Base-by-base conservation (phyloP, 2,113 vertebrate genomes). In the Bujurquina vittata region DNA sequence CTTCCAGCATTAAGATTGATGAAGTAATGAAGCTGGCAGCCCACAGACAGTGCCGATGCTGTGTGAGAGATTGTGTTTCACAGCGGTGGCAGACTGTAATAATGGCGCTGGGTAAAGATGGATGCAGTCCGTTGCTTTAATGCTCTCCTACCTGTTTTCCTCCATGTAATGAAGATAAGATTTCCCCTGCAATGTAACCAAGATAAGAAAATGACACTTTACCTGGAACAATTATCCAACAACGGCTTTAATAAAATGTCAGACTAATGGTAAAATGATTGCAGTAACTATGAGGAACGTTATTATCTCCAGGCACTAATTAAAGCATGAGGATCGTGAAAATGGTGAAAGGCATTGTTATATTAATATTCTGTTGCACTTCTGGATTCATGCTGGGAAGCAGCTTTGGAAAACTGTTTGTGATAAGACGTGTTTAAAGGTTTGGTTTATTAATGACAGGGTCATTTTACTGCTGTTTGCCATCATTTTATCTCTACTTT, bases 161-260 rank as follows among this genome's bases (percentile, higher is more conserved):
- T 59, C 11, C 52, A 10, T 43, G 79, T 83, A 46, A 77, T 69
- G 62, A 56, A 86, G 78, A 88, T 84, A 73, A 92, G 40, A 74
- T 55, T n/a, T 26, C 52, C 60, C 37, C 52, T 60, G 63, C 18
- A 61, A 46, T n/a, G 69, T 52, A 60, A 49, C 52, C 3, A 17
- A 20, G 72, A 90, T 80, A 76, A 62, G 86, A 79, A 79, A 89
- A 79, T 31, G 4, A 69, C 67, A 60, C 84, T 81, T 81, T 62
- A 65, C 26, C 31, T 23, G 54, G 26, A 83, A 67, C 56, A 40
- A 22, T 76, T 69, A 55, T 74, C 15, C 7, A 76, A 90, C 56
- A 63, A 75, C 10, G 43, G 59, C 79, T 84, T 88, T 84, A 26
- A 73, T 43, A 75, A 84, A 79, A 79, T 54, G 61, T 75, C 67